These are phyloP conservation scores for Agrotis puta DNA, from an alignment of 2,888 invertebrate genomes.

Conservation along the genomic window DNA sequence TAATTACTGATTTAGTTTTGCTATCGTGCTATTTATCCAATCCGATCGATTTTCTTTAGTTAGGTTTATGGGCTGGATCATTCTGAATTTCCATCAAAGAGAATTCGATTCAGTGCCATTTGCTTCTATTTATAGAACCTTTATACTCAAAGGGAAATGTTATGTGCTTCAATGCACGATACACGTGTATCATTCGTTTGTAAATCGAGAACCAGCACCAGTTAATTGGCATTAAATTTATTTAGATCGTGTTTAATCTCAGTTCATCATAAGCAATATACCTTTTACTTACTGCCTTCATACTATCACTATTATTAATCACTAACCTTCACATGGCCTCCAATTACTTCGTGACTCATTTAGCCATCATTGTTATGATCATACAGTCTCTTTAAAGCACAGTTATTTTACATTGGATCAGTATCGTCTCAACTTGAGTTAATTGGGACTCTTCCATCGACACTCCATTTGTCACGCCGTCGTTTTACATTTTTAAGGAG, in stretches of 20 bases:
- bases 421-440: background rate
- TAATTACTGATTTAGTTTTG: background rate
- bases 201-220: background rate
- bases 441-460: too few species aligned
- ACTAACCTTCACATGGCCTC: conserved; percentile 5
- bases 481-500: too few species aligned
- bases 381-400: conserved; percentile 3
- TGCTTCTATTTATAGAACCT: background rate
- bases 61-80: background rate
- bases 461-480: too few species aligned
- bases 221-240: conserved; percentile 15
- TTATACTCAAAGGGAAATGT: background rate
- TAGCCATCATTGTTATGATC: background rate
- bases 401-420: background rate
- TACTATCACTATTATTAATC: too few species aligned
- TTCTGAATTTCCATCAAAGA: background rate
- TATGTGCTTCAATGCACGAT: background rate
- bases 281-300: conserved; percentile 16
- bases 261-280: background rate
- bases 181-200: background rate
- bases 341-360: conserved; percentile 20
- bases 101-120: background rate
- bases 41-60: background rate
- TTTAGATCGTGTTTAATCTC: conserved; percentile 15
- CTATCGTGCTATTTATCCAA: background rate